Base-by-base conservation (phyloP, 2,113 vertebrate genomes). In the Chlorodrepanis virens region DNA sequence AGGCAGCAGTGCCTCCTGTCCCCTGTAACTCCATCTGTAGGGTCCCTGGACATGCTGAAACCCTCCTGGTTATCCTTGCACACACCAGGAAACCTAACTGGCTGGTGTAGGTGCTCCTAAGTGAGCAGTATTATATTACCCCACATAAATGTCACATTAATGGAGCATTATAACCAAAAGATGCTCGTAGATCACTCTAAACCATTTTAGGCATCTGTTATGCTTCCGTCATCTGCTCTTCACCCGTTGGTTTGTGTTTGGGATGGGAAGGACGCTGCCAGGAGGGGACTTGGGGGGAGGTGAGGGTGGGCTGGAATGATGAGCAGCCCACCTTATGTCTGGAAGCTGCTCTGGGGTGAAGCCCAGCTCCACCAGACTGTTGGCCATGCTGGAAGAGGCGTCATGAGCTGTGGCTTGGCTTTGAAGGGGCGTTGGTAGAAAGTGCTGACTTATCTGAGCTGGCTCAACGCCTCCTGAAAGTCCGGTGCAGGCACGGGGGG, bases 61-160 rank as follows among this genome's bases (percentile, higher is more conserved):
- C 14, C 63, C 12, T 91, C 57, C 29, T 4, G 8, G 37, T 89
- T 50, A 65, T 88, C 68, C 39, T 56, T 2, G 29, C n/a, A 20
- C n/a, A 14, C 4, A 4, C 89, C 61, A 64, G 60, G 35, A 84
- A 68, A 35, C 60, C 50, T 33, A 16, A 70, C 75, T 83, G 83
- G 68, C 82, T 89, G 76, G 59, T 81, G 61, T 60, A 77, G 94
- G 93, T 68, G 77, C 85, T 92, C 6, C 1, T 94, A 77, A 95
- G 90, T 50, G 80, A 90, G 40, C 0, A 3, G 49, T 92, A 45
- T 90, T 96, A 70, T 88, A 88, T 94, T 94, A 83, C 79, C 37
- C 69, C 54, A 68, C 61, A 91, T 94, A 96, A 96, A 94, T 90
- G 94, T 96, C 93, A 91, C 81, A 35, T 91, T 97, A 96, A 96